phyloP scores from a whole-genome alignment of 1,140 invertebrate species.

The Ectropis grisescens region DNA sequence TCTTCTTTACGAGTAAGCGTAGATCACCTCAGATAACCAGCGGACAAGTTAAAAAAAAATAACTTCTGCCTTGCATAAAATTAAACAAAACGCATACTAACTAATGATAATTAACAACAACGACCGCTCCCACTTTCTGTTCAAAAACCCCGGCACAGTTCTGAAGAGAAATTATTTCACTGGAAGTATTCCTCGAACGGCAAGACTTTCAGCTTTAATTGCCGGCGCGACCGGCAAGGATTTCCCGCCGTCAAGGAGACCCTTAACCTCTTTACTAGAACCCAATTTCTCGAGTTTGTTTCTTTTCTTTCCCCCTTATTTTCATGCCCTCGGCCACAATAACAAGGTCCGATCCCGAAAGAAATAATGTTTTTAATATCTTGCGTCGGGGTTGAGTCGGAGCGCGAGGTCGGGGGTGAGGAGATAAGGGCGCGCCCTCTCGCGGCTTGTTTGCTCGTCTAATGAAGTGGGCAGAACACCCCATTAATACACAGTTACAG shows the following conservation, averaged over 20 bases:
- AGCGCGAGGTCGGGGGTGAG: slow-evolving; percentile 38
- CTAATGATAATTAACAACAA: no score
- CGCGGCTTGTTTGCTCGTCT: slow-evolving; percentile 52
- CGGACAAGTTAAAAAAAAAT: no score
- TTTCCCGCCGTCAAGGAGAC: slow-evolving; percentile 1
- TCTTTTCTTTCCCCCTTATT: slow-evolving; percentile 3
- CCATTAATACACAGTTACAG: slow-evolving; percentile 43
- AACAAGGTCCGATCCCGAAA: slow-evolving; percentile 9
- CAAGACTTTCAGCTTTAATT: no score
- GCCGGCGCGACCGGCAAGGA: no score
- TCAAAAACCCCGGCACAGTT: no score
- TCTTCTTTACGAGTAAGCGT: no score
- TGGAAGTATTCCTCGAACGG: no score
- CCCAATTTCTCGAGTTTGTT: slow-evolving; percentile 7
- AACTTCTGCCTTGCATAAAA: no score
- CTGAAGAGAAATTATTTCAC: no score
- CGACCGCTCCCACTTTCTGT: no score
- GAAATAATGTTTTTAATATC: slow-evolving; percentile 17
- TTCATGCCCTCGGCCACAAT: slow-evolving; percentile 8
- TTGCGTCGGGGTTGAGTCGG: slow-evolving; percentile 10
- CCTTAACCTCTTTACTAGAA: slow-evolving; percentile 3
- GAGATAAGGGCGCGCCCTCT: slow-evolving; percentile 35
- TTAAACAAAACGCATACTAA: no score
- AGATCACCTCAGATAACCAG: no score
- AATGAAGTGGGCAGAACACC: slow-evolving; percentile 49